Conservation (phyloP, 64 coral and sea anemone species). For the Stichodactyla helianthus region DNA sequence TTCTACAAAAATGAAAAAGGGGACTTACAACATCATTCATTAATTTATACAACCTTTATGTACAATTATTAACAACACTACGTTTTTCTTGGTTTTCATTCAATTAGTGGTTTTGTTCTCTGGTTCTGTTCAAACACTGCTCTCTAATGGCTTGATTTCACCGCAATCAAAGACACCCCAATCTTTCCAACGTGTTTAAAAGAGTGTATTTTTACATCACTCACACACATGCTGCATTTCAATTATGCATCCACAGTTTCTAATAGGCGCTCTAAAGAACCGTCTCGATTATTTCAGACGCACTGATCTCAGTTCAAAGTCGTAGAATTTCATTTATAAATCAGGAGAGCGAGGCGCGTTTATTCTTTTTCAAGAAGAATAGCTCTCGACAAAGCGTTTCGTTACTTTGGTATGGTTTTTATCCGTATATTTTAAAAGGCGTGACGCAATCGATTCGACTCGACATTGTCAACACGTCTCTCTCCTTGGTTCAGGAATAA, state of each 20-base stretch:
- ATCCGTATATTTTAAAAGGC: not conserved
- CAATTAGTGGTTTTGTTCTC: not conserved
- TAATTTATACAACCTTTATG: not conserved
- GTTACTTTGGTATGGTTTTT: not conserved
- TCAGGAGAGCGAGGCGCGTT: not conserved
- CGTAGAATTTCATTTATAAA: not conserved
- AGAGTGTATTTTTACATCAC: not conserved
- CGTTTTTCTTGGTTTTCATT: not conserved
- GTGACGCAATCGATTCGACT: not conserved
- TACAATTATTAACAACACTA: not conserved
- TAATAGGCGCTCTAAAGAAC: not conserved
- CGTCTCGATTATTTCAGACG: not conserved
- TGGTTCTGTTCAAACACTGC: not conserved
- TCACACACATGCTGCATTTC: not conserved
- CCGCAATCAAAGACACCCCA: not conserved
- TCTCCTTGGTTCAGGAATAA: not conserved
- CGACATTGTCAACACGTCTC: not conserved
- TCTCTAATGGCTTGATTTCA: not conserved
- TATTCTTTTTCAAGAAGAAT: not conserved
- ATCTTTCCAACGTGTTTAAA: not conserved
- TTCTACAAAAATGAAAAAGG: conserved; percentile 3
- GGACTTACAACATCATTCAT: not conserved
- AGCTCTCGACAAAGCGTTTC: not conserved
- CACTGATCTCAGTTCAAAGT: not conserved
- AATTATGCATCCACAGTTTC: not conserved